Evolutionary conservation across 2,888 invertebrate species (phyloP), one percentile per base, ranked within the genome.

Genomic region (Brachynemurus nebulosus): DNA sequence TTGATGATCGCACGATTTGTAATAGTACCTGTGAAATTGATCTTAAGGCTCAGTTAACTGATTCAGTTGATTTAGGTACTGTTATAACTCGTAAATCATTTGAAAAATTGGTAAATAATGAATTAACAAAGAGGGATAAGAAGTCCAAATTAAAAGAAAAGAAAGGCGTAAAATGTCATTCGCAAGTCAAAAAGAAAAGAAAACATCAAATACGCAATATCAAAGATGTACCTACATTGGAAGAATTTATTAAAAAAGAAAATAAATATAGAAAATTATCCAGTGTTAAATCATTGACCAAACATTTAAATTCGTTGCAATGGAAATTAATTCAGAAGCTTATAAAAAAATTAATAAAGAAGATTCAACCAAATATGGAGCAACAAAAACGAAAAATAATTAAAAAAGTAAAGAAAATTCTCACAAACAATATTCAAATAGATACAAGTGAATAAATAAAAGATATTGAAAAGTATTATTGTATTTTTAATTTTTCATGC

Each of bases 241-340:
- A 58, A 43, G 40, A 55, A 16, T 69, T 70, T 54, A 53, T 70
- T 41, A 47, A 54, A 12, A 59, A 51, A 41, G 69, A 70, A 55
- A 67, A 68, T 50, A 47, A 42, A 4, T 62, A 57, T 23, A 63
- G 66, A 56, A 65, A 57, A 58, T 55, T 60, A 46, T 50, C 55
- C n/a, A 57, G 57, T 44, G 47, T 50, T 2, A 50, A 55, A 37
- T 63, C 68, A 14, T 52, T 68, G 25, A 66, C 69, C 19, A 57
- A 48, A 8, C 65, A 69, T 50, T 57, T 73, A 27, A 69, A 70
- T 50, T 69, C 72, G 44, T 67, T 72, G 63, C 71, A 70, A 48
- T 74, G 72, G 72, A 69, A 70, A 53, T 62, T 68, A 38, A 55
- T 73, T 11, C 69, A 64, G 57, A 65, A 57, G 18, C 57, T 61